Conservation (phyloP, 2,797 vertebrate genomes). For the Decapterus maruadsi region DNA sequence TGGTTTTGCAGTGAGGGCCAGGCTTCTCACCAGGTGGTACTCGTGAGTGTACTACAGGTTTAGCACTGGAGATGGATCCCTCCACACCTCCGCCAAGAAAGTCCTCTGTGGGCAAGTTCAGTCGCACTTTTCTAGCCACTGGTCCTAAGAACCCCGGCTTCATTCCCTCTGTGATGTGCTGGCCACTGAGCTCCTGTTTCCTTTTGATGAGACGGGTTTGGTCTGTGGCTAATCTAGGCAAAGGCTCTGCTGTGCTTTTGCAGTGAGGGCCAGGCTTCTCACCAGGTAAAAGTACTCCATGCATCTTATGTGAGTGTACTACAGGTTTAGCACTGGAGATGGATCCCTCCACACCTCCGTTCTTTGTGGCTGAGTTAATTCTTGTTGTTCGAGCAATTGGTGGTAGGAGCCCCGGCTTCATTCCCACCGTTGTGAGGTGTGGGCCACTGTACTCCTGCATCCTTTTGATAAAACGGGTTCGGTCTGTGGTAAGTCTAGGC, state of each 20-base stretch:
- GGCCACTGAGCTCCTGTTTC: not conserved
- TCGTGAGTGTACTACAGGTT: no score
- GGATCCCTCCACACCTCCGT: no score
- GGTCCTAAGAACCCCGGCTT: rapidly evolving
- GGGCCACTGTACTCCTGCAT: not conserved
- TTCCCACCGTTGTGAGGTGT: not conserved
- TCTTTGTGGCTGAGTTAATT: no score
- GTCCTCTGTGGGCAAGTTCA: no score
- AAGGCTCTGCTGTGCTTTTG: not conserved
- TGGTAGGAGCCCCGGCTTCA: rapidly evolving
- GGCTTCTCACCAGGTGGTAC: no score
- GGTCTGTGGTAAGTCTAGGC: not conserved
- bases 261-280: no score
- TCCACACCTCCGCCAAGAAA: no score
- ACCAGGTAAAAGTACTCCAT: no score
- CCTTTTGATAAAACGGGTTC: not conserved
- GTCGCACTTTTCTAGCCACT: not conserved
- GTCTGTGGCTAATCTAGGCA: not conserved
- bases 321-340: no score
- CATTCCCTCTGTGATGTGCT: not conserved
- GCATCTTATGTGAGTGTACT: no score
- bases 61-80: no score
- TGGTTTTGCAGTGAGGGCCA: rapidly evolving
- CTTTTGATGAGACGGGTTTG: not conserved
- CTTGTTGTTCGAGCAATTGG: not conserved